These are phyloP conservation scores for Aurelia sp. DNA, from an alignment of 30 jellyfish, hydroid and myxozoan species.

Conservation along the genomic window DNA sequence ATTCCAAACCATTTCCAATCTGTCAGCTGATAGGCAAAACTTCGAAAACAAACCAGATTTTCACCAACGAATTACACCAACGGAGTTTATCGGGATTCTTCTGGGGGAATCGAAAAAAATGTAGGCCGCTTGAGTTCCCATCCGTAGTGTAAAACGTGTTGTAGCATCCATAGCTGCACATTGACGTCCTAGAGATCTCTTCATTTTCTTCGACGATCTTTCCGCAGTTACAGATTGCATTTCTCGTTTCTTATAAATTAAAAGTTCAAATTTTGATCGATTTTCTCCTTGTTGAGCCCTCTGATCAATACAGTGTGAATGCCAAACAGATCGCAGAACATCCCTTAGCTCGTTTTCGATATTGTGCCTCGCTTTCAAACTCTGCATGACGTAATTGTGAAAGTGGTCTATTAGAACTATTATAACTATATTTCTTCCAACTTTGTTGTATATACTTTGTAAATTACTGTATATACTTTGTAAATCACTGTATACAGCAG, in stretches of 20 bases:
- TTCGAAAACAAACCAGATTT: too few species aligned
- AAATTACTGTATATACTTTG: too few species aligned
- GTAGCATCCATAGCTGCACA: conserved; percentile 71
- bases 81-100: conserved; percentile 44
- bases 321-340: not conserved
- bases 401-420: not conserved
- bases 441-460: too few species aligned
- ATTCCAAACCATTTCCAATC: too few species aligned
- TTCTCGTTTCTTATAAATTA: not conserved
- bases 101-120: conserved; percentile 61
- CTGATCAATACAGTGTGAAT: not conserved
- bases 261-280: too few species aligned
- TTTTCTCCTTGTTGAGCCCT: not conserved
- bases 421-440: too few species aligned
- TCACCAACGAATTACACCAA: conserved; percentile 52
- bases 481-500: too few species aligned
- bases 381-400: conserved; percentile 13
- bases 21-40: too few species aligned
- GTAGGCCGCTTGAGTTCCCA: conserved; percentile 57
- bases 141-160: conserved; percentile 18
- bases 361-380: conserved; percentile 23
- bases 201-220: not conserved
- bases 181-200: conserved; percentile 1
- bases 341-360: conserved; percentile 16
- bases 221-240: not conserved